Percentiles rank a stretch among this genome's conserved stretches.
Conservation (phyloP, 2,888 invertebrate genomes). For the Notodonta ziczac region DNA sequence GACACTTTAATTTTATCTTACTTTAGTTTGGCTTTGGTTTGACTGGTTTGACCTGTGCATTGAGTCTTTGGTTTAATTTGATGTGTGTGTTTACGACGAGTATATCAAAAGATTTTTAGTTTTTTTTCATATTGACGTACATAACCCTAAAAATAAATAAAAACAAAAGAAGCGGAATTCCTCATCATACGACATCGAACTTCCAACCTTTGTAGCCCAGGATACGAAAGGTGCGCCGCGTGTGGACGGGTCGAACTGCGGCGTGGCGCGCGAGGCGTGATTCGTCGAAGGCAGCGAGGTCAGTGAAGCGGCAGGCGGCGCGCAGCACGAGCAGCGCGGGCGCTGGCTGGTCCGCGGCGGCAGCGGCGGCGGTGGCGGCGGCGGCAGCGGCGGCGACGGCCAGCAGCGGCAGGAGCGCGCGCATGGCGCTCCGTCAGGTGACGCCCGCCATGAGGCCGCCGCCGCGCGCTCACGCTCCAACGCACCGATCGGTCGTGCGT, state of each 20-base stretch:
- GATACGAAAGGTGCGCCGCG: constrained; percentile 27
- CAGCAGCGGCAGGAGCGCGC: constrained; percentile 52
- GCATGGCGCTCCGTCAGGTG: constrained; percentile 60
- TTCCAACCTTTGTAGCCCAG: constrained; percentile 49
- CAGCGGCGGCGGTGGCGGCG: constrained; percentile 8
- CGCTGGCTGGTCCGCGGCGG: constrained; percentile 12
- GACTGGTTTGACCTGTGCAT: no score
- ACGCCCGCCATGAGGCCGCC: constrained; percentile 42
- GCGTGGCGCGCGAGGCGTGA: constrained; percentile 27
- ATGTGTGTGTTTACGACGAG: no score
- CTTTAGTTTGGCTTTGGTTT: no score
- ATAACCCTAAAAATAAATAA: no score
- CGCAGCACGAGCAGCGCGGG: constrained; percentile 61
- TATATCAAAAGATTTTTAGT: no score
- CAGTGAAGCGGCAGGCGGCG: constrained; percentile 50
- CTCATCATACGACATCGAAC: not conserved
- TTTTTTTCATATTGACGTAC: no score
- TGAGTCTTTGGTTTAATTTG: no score
- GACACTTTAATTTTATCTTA: no score
- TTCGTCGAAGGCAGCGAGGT: constrained; percentile 37
- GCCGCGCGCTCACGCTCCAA: constrained; percentile 44
- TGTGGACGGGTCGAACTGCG: constrained; percentile 18
- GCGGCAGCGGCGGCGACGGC: constrained; percentile 40
- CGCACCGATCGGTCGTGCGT: constrained; percentile 35
- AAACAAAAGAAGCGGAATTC: not conserved